Conservation (phyloP, 2,888 invertebrate species). For the Lingula anatina region DNA sequence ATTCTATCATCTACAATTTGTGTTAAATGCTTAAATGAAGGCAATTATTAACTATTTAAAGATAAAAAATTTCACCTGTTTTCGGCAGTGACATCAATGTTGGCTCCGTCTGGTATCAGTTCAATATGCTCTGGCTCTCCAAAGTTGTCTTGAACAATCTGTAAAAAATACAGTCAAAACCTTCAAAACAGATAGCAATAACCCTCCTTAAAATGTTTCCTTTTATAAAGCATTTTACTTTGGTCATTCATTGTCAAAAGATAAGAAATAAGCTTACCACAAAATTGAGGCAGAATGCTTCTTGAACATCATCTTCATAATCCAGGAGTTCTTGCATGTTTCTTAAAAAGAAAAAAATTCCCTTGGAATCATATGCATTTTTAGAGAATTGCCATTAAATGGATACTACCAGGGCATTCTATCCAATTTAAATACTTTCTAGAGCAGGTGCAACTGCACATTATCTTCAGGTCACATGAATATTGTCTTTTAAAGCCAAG, state of each 20-base stretch:
- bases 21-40: too few relatives aligned
- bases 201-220: neutral
- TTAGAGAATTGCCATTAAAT: too few relatives aligned
- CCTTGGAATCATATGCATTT: too few relatives aligned
- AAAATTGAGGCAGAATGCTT: constrained; percentile 79
- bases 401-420: too few relatives aligned
- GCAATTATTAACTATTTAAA: neutral
- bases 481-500: too few relatives aligned
- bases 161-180: constrained; percentile 3
- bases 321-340: constrained; percentile 73
- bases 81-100: constrained; percentile 73
- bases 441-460: too few relatives aligned
- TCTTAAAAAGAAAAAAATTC: too few relatives aligned
- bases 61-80: constrained; percentile 73
- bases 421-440: too few relatives aligned
- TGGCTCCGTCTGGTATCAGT: constrained; percentile 72
- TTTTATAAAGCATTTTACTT: neutral
- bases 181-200: neutral
- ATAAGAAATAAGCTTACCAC: constrained; percentile 59
- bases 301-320: constrained; percentile 78
- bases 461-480: too few relatives aligned
- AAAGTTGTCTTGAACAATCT: constrained; percentile 65
- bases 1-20: too few relatives aligned
- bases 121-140: constrained; percentile 70
- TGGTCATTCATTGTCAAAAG: neutral